Conservation (phyloP, 2,797 vertebrate genomes). For the Melanotaenia maccullochi region DNA sequence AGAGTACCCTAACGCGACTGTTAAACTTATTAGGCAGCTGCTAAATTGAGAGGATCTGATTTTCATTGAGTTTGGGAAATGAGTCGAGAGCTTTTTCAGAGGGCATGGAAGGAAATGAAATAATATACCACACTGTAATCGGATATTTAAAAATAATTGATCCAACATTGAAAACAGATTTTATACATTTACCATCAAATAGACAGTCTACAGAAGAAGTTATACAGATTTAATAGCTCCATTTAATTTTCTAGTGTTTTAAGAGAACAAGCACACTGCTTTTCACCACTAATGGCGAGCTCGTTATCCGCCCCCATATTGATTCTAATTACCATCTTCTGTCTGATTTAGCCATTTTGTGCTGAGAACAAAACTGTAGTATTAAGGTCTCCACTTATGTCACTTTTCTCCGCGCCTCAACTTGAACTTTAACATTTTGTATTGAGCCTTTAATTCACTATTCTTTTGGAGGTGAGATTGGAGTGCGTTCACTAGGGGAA, state of each 20-base stretch:
- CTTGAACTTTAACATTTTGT: slow-evolving; percentile 56
- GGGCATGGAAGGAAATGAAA: slow-evolving; percentile 56
- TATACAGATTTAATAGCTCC: slow-evolving; percentile 34
- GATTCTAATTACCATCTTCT: slow-evolving; percentile 52
- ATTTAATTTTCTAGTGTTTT: slow-evolving; percentile 44
- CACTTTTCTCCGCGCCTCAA: slow-evolving; percentile 29
- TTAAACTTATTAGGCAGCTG: slow-evolving; percentile 53
- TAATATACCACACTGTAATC: slow-evolving; percentile 28
- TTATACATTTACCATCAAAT: slow-evolving; percentile 30
- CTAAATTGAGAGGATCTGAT: slow-evolving; percentile 60
- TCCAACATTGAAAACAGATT: slow-evolving; percentile 28
- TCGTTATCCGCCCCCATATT: slow-evolving; percentile 44
- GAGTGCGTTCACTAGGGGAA: slow-evolving; percentile 63
- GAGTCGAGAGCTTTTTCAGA: slow-evolving; percentile 28
- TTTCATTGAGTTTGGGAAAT: slow-evolving; percentile 58
- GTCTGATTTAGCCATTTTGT: slow-evolving; percentile 47
- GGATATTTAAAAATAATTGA: slow-evolving; percentile 40
- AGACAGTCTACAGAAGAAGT: slow-evolving; percentile 15
- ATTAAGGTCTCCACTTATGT: slow-evolving; percentile 32
- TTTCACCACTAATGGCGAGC: slow-evolving; percentile 34
- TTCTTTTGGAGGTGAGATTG: slow-evolving; percentile 71
- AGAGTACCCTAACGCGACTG: slow-evolving; percentile 35
- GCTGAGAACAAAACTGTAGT: slow-evolving; percentile 46
- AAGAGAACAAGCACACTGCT: slow-evolving; percentile 6
- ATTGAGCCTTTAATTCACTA: slow-evolving; percentile 71